Base-by-base conservation (phyloP, 2,797 vertebrate species). In the Chanos chanos region DNA sequence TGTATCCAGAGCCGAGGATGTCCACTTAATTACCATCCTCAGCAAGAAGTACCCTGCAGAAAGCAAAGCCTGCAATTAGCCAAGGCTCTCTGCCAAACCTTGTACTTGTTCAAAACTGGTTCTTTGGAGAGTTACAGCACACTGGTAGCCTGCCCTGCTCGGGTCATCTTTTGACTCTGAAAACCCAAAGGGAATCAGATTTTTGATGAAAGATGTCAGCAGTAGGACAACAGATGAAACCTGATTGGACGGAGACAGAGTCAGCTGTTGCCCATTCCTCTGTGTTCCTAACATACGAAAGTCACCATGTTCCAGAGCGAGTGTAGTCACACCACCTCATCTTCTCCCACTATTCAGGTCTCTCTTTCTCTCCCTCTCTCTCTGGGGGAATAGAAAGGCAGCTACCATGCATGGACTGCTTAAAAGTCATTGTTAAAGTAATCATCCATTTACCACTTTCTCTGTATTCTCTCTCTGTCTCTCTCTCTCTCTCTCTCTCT, bases 51-150 rank as follows among this genome's bases (percentile, higher is more conserved):
- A 66, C 68, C 74, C 77, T 54, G 76, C 79, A 63, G 82, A 81
- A 82, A 60, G 81, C 68, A 74, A 84, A 72, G 77, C 70, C 81
- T 88, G 76, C 79, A 89, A 86, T 89, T 87, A 88, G 83, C 77
- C 47, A 49, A 72, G 82, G 78, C 80, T 81, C 61, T 7, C 72
- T 76, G 80, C 83, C 79, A 81, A 71, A 73, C 36, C 48, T 72
- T 67, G 77, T 76, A 80, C 80, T 86, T 85, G 78, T 81, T 68
- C 76, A 64, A 71, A 80, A 80, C 79, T 74, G 81, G 84, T 84
- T 83, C 73, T 81, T 77, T 74, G 76, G 66, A 77, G 77, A 47
- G 27, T 19, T 45, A 82, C 81, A 82, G 76, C 80, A 76, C 73
- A 81, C 75, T 75, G 72, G 63, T 75, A 74, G 76, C 72, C 74